A percentile compares a stretch with the other conserved stretches of the same genome.
phyloP scores from a whole-genome alignment of 1,140 invertebrate genomes.

The Adoxophyes honmai region DNA sequence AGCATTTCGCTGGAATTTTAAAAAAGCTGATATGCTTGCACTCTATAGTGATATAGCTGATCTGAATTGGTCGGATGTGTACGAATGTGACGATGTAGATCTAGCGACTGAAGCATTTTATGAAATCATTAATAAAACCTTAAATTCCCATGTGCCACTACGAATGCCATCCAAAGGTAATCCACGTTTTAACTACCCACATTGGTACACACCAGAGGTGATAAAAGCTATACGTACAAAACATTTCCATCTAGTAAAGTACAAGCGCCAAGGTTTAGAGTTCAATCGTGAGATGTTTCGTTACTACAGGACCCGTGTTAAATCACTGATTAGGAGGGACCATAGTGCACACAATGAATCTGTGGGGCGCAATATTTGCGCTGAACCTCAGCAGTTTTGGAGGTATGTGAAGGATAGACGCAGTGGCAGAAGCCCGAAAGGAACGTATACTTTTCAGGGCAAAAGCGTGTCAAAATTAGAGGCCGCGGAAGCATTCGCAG shows the following conservation, averaged over 20 bases:
- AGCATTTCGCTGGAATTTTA: background rate
- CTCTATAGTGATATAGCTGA: background rate
- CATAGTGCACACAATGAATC: background rate
- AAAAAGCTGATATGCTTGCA: background rate
- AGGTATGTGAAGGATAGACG: background rate
- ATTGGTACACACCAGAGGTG: background rate
- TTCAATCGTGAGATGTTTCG: slow-evolving; percentile 18
- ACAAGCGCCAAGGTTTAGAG: background rate
- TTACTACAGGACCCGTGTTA: slow-evolving; percentile 39
- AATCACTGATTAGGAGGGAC: slow-evolving; percentile 59
- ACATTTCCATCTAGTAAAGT: background rate
- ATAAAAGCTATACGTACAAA: background rate
- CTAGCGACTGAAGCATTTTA: background rate
- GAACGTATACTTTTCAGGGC: background rate
- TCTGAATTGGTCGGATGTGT: background rate
- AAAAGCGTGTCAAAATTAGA: background rate
- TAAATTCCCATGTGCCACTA: background rate
- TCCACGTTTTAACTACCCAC: background rate
- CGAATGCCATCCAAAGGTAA: background rate
- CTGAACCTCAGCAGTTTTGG: background rate
- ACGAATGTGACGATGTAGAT: background rate
- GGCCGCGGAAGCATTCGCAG: too few species aligned
- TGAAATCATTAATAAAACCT: background rate
- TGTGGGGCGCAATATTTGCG: background rate
- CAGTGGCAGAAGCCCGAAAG: background rate